Conservation (phyloP, 1,140 invertebrate genomes). For the Matsumurasca onukii region DNA sequence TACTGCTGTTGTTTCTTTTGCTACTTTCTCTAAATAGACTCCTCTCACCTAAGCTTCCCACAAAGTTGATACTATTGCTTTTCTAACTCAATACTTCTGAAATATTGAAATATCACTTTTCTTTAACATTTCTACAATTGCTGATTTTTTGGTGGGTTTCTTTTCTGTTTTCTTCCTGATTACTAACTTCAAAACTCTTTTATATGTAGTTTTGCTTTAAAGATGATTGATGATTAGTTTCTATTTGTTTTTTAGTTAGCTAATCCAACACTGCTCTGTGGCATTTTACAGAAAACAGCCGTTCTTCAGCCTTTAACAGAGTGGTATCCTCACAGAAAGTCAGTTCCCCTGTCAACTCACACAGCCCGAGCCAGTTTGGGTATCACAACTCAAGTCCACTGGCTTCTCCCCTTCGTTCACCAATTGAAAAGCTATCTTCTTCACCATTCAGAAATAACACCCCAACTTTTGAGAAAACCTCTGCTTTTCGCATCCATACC, state of each 20-base stretch:
- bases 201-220: no score
- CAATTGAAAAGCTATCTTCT: background rate
- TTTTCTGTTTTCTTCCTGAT: no score
- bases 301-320: constrained; percentile 33
- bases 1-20: no score
- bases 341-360: constrained; percentile 36
- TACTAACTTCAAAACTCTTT: no score
- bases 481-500: background rate
- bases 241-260: background rate
- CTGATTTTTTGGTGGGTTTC: no score
- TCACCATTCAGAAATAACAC: background rate
- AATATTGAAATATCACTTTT: no score
- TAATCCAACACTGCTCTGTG: background rate
- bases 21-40: no score
- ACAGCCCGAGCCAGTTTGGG: constrained; percentile 37
- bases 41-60: no score
- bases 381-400: constrained; percentile 16
- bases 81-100: no score
- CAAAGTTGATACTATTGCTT: no score
- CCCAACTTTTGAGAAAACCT: constrained; percentile 1
- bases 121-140: no score
- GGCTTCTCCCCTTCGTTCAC: constrained; percentile 21
- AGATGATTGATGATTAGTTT: no score
- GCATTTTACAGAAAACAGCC: constrained; percentile 5
- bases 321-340: constrained; percentile 34